These are phyloP conservation scores for Drosophila imparisetae DNA, from an alignment of 2,888 invertebrate genomes.

Conservation along the genomic window DNA sequence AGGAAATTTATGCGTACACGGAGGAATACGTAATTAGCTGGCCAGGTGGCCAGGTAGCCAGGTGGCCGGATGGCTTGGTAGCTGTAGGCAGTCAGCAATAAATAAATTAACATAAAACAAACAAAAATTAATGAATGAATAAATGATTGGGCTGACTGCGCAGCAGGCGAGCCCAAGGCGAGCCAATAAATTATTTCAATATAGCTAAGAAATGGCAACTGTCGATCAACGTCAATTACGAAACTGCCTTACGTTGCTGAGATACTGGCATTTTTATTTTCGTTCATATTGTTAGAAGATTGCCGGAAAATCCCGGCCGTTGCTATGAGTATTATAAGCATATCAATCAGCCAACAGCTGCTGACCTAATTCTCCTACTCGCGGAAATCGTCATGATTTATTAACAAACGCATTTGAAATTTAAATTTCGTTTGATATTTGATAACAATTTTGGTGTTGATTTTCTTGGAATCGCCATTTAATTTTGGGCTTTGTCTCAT, in stretches of 20 bases:
- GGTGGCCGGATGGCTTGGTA: background rate
- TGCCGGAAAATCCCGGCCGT: slow-evolving; percentile 32
- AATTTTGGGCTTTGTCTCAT: slow-evolving; percentile 28
- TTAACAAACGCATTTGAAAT: slow-evolving; percentile 52
- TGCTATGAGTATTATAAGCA: slow-evolving; percentile 64
- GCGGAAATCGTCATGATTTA: slow-evolving; percentile 57
- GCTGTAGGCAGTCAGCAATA: slow-evolving; percentile 58
- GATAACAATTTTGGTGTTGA: slow-evolving; percentile 54
- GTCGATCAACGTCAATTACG: slow-evolving; percentile 76
- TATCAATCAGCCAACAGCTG: slow-evolving; percentile 74
- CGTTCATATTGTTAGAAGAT: slow-evolving; percentile 29
- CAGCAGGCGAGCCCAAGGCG: slow-evolving; percentile 16
- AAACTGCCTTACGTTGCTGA: slow-evolving; percentile 45
- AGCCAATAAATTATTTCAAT: slow-evolving; percentile 66
- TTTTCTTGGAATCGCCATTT: slow-evolving; percentile 53
- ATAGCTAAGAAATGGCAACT: slow-evolving; percentile 69
- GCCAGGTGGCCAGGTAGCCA: slow-evolving; percentile 45
- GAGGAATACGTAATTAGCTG: slow-evolving; percentile 67
- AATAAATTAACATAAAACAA: slow-evolving; percentile 80
- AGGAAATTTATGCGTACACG: slow-evolving; percentile 68
- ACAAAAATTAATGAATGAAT: slow-evolving; percentile 79
- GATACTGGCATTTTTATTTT: slow-evolving; percentile 17
- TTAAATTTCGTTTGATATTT: slow-evolving; percentile 32
- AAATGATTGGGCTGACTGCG: slow-evolving; percentile 64
- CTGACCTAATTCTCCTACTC: slow-evolving; percentile 6